phyloP scores from a whole-genome alignment of 2,888 invertebrate species.

The Neria commutata region DNA sequence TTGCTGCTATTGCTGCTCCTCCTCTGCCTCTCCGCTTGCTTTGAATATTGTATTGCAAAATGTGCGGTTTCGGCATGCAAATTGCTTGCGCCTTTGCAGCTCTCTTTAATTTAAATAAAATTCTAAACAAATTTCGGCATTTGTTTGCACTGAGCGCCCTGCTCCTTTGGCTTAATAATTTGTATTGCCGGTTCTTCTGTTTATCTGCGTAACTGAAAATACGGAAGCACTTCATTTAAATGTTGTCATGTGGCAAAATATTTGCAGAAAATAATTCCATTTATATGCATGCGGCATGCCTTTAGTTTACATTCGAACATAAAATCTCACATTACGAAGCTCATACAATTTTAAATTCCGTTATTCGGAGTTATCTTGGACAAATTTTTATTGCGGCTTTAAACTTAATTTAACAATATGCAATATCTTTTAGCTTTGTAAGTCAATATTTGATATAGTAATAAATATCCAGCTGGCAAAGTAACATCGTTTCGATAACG shows the following conservation, averaged over 20 bases:
- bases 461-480: too few species aligned
- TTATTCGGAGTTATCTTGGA: too few species aligned
- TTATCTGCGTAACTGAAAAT: constrained; percentile 29
- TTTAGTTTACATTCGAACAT: too few species aligned
- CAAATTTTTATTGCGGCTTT: too few species aligned
- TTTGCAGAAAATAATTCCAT: constrained; percentile 25
- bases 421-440: too few species aligned
- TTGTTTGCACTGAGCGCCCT: constrained; percentile 6
- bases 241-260: constrained; percentile 32
- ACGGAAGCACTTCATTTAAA: constrained; percentile 4
- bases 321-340: too few species aligned
- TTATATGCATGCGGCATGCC: too few species aligned
- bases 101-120: background rate
- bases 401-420: too few species aligned
- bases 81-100: background rate
- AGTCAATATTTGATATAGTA: too few species aligned
- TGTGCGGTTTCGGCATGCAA: background rate
- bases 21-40: background rate
- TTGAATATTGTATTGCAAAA: background rate
- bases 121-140: constrained; percentile 19
- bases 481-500: too few species aligned
- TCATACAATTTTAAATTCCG: too few species aligned
- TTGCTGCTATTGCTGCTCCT: background rate
- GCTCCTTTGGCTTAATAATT: constrained; percentile 36
- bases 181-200: constrained; percentile 26